A percentile compares a stretch with the other conserved stretches of the same genome.
Conservation (phyloP, 1,140 invertebrate species). For the Drosophila pallidifrons region DNA sequence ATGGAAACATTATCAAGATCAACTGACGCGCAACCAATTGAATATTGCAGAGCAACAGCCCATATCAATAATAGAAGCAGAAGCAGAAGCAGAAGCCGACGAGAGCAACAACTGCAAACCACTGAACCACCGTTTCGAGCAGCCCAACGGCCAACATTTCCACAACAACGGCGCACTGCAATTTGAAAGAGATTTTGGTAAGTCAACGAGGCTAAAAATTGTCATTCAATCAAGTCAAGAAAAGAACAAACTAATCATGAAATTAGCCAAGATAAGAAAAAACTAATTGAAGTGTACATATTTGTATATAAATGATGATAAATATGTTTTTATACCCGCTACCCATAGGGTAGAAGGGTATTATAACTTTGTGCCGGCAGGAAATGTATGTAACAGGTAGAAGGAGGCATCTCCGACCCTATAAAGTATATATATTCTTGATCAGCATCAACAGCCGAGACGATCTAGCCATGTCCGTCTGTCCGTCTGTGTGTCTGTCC, state of each 20-base stretch:
- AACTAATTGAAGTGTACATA: too few species aligned
- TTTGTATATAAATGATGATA: too few species aligned
- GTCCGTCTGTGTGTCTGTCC: too few species aligned
- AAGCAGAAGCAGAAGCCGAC: conserved; percentile 55
- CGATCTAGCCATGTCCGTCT: too few species aligned
- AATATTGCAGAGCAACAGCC: conserved; percentile 79
- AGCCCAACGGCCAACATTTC: conserved; percentile 54
- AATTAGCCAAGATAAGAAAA: too few species aligned
- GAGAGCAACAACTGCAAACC: conserved; percentile 51
- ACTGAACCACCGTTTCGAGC: conserved; percentile 69
- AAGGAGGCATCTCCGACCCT: too few species aligned
- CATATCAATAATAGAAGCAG: conserved; percentile 63
- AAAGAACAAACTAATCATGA: neutral
- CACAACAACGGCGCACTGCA: conserved; percentile 43
- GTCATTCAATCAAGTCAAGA: neutral
- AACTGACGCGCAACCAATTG: conserved; percentile 85
- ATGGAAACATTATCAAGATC: conserved; percentile 96
- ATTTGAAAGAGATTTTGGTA: conserved; percentile 68
- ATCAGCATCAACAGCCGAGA: too few species aligned
- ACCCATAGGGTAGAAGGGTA: too few species aligned
- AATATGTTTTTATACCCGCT: too few species aligned
- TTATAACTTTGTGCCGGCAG: too few species aligned
- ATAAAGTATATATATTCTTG: too few species aligned
- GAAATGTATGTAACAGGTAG: too few species aligned
- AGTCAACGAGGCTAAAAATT: neutral